Evolutionary conservation across 2,888 invertebrate species (phyloP).

Genomic region (Zelleria hepariella): DNA sequence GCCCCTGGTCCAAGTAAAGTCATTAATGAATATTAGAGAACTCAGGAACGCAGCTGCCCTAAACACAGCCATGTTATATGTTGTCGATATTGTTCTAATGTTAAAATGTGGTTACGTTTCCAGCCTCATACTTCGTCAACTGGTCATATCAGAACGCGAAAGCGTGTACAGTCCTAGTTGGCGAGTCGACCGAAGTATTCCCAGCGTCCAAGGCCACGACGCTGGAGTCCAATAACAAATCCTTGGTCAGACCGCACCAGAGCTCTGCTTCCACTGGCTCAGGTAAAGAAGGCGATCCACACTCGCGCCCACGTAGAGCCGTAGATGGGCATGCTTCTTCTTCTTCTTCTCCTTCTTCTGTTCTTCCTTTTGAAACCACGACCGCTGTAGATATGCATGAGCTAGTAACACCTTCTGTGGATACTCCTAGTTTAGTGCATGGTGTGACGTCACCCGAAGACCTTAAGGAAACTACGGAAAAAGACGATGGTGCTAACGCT

Average conservation of each 20-base stretch:
- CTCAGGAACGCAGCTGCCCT: too few relatives aligned
- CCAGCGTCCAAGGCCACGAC: slow-evolving; percentile 79
- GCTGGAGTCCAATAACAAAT: slow-evolving; percentile 78
- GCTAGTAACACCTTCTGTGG: slow-evolving; percentile 51
- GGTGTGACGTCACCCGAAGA: slow-evolving; percentile 39
- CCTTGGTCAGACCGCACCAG: slow-evolving; percentile 77
- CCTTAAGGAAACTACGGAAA: slow-evolving; percentile 25
- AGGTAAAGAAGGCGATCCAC: slow-evolving; percentile 61
- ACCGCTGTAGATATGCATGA: slow-evolving; percentile 66
- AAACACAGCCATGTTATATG: too few relatives aligned
- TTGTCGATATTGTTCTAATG: too few relatives aligned
- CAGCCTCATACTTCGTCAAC: slow-evolving; percentile 86
- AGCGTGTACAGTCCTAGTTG: slow-evolving; percentile 87
- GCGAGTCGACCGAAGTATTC: slow-evolving; percentile 79
- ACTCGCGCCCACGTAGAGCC: slow-evolving; percentile 79
- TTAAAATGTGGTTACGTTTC: too few relatives aligned
- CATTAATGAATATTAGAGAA: too few relatives aligned
- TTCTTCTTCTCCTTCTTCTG: slow-evolving; percentile 40
- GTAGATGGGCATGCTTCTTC: slow-evolving; percentile 74
- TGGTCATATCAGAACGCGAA: slow-evolving; percentile 89
- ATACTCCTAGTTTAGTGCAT: slow-evolving; percentile 63
- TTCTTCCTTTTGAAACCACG: slow-evolving; percentile 40
- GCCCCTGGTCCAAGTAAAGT: too few relatives aligned
- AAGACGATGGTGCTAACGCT: slow-evolving; percentile 34
- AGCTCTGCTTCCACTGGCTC: slow-evolving; percentile 67